Evolutionary conservation across 1,140 invertebrate species (phyloP).

Genomic region (silkworm (Bombyx mori)): ASM3026992v2 NC_085129.1:4010001-4010500

Average conservation of each 20-base stretch:
- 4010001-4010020: no score
- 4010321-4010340: constrained; percentile 85
- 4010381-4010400: constrained; percentile 80
- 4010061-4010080: constrained; percentile 76
- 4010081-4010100: constrained; percentile 85
- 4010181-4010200: constrained; percentile 81
- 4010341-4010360: constrained; percentile 81
- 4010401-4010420: constrained; percentile 84
- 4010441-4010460: constrained; percentile 84
- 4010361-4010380: constrained; percentile 78
- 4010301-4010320: constrained; percentile 91
- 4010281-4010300: constrained; percentile 95
- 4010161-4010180: constrained; percentile 87
- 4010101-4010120: constrained; percentile 91
- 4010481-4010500: constrained; percentile 74
- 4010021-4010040: no score
- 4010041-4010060: constrained; percentile 1
- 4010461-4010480: constrained; percentile 80
- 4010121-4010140: constrained; percentile 84
- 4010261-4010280: constrained; percentile 88
- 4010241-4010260: constrained; percentile 85
- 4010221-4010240: constrained; percentile 83
- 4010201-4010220: constrained; percentile 81
- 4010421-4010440: constrained; percentile 91
- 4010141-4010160: constrained; percentile 87